Percentiles rank a stretch among this genome's conserved stretches.
These are phyloP conservation scores for Lycopodina hypogea DNA, from an alignment of 37 sponge, comb jelly and placozoan genomes.

Conservation along the genomic window DNA sequence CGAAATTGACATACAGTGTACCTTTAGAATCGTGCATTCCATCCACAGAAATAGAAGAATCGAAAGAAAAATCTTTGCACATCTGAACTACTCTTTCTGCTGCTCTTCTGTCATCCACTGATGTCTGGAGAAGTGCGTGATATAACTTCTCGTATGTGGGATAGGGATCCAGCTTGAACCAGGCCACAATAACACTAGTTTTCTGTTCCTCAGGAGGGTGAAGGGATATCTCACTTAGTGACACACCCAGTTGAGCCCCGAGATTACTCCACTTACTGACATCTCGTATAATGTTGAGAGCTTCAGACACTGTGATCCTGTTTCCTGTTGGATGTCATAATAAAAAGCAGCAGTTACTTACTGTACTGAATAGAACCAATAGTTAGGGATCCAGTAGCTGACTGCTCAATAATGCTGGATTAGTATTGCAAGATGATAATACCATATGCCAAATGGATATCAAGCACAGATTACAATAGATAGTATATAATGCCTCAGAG, in stretches of 20 bases:
- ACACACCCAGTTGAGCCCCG: not conserved
- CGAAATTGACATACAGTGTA: too few relatives aligned
- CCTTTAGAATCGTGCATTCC: too few relatives aligned
- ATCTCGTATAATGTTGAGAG: not conserved
- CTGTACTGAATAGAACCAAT: too few relatives aligned
- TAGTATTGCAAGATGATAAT: too few relatives aligned
- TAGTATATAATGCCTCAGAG: too few relatives aligned
- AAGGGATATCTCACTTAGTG: not conserved
- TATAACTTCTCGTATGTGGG: not conserved
- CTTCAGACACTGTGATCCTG: too few relatives aligned
- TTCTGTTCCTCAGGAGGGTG: not conserved
- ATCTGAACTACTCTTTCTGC: not conserved
- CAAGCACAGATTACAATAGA: too few relatives aligned
- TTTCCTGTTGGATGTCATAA: too few relatives aligned
- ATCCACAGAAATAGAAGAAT: not conserved
- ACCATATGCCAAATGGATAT: too few relatives aligned
- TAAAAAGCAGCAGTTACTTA: too few relatives aligned
- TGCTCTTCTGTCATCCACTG: not conserved
- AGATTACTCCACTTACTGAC: slow-evolving; percentile 6
- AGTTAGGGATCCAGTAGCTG: too few relatives aligned
- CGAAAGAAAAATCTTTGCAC: not conserved
- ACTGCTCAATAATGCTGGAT: too few relatives aligned
- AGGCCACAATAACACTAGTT: not conserved
- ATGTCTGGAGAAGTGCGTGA: not conserved
- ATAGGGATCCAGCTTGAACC: not conserved